phyloP scores from a whole-genome alignment of 2,888 invertebrate species.

The Acanthacorydalis orientalis region DNA sequence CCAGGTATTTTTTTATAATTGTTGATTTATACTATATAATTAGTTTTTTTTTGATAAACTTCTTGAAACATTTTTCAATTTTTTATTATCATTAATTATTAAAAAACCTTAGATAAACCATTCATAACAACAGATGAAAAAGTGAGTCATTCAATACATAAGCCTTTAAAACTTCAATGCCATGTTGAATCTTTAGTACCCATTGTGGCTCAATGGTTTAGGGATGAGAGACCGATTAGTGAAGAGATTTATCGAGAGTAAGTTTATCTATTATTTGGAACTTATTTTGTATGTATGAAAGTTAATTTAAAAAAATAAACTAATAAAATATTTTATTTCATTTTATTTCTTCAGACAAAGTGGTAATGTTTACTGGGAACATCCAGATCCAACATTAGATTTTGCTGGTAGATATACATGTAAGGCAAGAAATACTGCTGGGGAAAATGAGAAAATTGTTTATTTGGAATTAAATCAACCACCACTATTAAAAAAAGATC shows the following conservation, averaged over 20 bases:
- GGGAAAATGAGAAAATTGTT: neutral
- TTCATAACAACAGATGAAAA: slow-evolving; percentile 5
- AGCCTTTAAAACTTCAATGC: slow-evolving; percentile 36
- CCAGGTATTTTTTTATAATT: slow-evolving; percentile 26
- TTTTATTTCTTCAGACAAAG: slow-evolving; percentile 23
- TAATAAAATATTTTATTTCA: too few species aligned
- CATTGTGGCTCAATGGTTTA: slow-evolving; percentile 37
- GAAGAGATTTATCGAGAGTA: slow-evolving; percentile 9
- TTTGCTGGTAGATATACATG: slow-evolving; percentile 8
- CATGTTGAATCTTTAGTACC: slow-evolving; percentile 44
- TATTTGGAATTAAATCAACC: neutral
- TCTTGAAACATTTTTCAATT: neutral
- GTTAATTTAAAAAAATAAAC: too few species aligned
- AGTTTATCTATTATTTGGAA: slow-evolving; percentile 6
- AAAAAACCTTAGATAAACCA: slow-evolving; percentile 11
- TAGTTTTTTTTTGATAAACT: neutral
- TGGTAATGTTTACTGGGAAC: slow-evolving; percentile 24
- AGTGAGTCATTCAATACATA: slow-evolving; percentile 21
- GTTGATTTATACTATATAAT: neutral
- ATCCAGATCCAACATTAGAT: slow-evolving; percentile 24
- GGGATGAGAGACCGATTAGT: slow-evolving; percentile 14
- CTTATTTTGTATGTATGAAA: neutral
- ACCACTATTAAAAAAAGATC: neutral
- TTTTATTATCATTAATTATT: slow-evolving; percentile 4
- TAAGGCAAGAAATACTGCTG: slow-evolving; percentile 3